phyloP scores from a whole-genome alignment of 1,140 invertebrate species.

The Portunus trituberculatus region DNA sequence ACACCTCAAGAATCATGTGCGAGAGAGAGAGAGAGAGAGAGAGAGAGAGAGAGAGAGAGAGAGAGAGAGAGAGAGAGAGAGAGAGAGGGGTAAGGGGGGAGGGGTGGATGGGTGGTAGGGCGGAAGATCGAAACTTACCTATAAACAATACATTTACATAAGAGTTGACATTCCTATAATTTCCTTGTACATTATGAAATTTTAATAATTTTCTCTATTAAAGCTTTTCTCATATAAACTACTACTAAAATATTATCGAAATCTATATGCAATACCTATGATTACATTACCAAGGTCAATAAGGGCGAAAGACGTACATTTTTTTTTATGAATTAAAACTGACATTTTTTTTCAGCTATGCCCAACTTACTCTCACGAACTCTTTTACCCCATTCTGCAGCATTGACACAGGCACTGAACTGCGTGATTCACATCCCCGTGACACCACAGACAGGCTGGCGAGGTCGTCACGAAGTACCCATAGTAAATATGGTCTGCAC shows the following conservation, averaged over 20 bases:
- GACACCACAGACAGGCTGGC: too few species aligned
- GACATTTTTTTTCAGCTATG: too few species aligned
- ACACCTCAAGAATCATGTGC: not conserved
- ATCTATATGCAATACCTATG: not conserved
- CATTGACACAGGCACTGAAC: too few species aligned
- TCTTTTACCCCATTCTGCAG: too few species aligned
- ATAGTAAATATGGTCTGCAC: not conserved
- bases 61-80: constrained; percentile 29
- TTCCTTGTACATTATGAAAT: not conserved
- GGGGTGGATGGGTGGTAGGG: not conserved
- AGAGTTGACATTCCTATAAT: not conserved
- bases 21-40: constrained; percentile 3
- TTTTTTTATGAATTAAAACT: too few species aligned
- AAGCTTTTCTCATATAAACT: not conserved
- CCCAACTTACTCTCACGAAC: too few species aligned
- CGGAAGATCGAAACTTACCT: not conserved
- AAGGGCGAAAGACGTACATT: too few species aligned
- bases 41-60: constrained; percentile 29
- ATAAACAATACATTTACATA: not conserved
- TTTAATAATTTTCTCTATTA: not conserved
- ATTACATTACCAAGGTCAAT: too few species aligned
- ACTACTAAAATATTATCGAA: not conserved
- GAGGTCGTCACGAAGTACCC: not conserved
- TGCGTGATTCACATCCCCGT: too few species aligned
- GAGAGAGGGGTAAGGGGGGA: not conserved